A percentile compares a stretch with the other conserved stretches of the same genome.
Conservation (phyloP, 2,888 invertebrate species). For the Steinernema scapterisci region DNA sequence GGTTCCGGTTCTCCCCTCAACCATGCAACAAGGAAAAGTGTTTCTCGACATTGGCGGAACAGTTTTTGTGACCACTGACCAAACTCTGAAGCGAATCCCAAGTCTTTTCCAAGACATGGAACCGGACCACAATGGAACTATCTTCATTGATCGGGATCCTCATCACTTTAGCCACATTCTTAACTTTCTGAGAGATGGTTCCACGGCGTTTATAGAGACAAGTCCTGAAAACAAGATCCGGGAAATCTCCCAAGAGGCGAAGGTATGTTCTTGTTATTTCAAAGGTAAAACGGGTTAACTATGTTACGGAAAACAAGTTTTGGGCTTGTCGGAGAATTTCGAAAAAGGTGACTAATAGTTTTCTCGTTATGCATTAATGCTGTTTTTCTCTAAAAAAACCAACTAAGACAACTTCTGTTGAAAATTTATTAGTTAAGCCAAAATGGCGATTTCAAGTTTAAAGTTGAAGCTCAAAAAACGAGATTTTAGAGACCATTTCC, state of each 20-base stretch:
- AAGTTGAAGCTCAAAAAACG: no score
- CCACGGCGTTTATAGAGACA: constrained; percentile 45
- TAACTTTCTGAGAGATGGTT: constrained; percentile 56
- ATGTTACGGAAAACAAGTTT: no score
- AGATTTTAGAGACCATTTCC: no score
- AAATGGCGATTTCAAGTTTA: no score
- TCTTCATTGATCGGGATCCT: constrained; percentile 62
- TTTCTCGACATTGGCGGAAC: constrained; percentile 59
- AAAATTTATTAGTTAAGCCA: no score
- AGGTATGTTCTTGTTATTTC: constrained; percentile 42
- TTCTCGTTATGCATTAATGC: no score
- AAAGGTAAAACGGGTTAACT: no score
- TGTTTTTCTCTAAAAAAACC: neutral
- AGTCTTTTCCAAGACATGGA: constrained; percentile 54
- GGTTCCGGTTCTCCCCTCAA: no score
- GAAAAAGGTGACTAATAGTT: no score
- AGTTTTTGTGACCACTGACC: constrained; percentile 53
- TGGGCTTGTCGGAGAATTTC: no score
- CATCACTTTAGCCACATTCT: constrained; percentile 54
- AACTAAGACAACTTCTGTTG: neutral
- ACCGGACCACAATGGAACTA: constrained; percentile 48
- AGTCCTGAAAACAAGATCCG: constrained; percentile 50
- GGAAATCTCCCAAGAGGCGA: constrained; percentile 56
- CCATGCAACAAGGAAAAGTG: constrained; percentile 39
- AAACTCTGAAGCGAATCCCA: constrained; percentile 49